A percentile compares a stretch with the other conserved stretches of the same genome.
phyloP scores from a whole-genome alignment of 2,888 invertebrate genomes.

The Patella depressa region DNA sequence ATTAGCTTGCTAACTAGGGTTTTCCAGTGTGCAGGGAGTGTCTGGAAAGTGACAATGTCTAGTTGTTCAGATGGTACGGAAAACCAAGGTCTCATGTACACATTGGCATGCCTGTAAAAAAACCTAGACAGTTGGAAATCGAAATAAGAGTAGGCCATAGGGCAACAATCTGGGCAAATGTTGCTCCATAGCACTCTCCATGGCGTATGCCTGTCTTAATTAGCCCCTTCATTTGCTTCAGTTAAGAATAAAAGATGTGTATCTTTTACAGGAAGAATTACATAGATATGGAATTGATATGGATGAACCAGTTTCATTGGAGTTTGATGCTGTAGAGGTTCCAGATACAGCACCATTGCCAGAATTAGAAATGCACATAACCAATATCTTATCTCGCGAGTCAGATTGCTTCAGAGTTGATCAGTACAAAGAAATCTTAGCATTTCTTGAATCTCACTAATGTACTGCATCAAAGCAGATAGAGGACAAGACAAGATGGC shows the following conservation, averaged over 20 bases:
- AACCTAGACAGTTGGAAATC: too few relatives aligned
- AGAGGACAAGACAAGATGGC: too few relatives aligned
- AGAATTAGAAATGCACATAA: not conserved
- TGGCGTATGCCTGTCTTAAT: not conserved
- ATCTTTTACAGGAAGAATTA: not conserved
- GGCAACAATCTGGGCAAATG: too few relatives aligned
- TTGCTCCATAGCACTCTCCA: too few relatives aligned
- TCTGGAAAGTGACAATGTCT: too few relatives aligned
- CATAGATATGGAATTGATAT: not conserved
- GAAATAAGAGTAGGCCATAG: too few relatives aligned
- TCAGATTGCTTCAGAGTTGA: constrained; percentile 3
- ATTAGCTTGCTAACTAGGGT: too few relatives aligned
- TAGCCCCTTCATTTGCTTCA: not conserved
- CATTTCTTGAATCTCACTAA: not conserved
- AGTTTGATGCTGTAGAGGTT: constrained; percentile 1
- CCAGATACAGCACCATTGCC: not conserved
- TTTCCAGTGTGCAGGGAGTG: too few relatives aligned
- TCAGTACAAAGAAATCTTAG: not conserved
- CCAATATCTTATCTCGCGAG: not conserved
- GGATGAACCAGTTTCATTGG: not conserved
- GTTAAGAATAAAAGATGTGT: not conserved
- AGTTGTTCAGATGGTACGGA: too few relatives aligned
- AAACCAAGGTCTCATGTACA: too few relatives aligned
- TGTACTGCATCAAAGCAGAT: too few relatives aligned
- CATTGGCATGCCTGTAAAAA: too few relatives aligned